phyloP scores from a whole-genome alignment of 2,113 vertebrate genomes.

The Platycercus adscitus region DNA sequence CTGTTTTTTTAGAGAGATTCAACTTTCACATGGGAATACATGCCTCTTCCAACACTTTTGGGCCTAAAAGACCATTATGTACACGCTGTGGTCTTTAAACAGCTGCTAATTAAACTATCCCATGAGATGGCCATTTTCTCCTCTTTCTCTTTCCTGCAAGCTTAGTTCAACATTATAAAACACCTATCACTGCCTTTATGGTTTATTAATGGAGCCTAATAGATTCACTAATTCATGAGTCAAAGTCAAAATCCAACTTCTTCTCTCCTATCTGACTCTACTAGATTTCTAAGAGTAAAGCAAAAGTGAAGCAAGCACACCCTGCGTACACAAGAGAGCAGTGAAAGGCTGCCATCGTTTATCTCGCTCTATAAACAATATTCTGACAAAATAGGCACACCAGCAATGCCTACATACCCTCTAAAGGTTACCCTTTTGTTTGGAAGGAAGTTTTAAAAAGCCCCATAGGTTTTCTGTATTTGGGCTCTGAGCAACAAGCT shows the following conservation, averaged over 20 bases:
- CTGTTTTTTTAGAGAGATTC: not conserved
- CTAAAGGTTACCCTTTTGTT: not conserved
- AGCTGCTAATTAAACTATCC: not conserved
- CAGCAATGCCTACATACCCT: not conserved
- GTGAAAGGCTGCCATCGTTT: not conserved
- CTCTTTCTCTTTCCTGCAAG: not conserved
- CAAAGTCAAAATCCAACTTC: not conserved
- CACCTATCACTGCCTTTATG: not conserved
- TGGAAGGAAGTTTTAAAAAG: not conserved
- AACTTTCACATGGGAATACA: not conserved
- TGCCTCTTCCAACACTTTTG: not conserved
- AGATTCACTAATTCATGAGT: not conserved
- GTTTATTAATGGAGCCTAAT: not conserved
- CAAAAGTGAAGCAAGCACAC: not conserved
- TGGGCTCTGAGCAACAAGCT: not conserved
- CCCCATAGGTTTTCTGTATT: fast-evolving
- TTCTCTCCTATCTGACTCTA: not conserved
- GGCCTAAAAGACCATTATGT: not conserved
- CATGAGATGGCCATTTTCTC: not conserved
- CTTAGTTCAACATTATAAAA: not conserved
- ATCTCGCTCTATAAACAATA: not conserved
- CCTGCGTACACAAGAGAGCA: not conserved
- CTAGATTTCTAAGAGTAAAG: not conserved
- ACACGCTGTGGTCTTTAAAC: not conserved
- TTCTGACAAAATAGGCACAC: not conserved